These are phyloP conservation scores for Drosophila sordidula DNA, from an alignment of 2,888 invertebrate genomes.

Conservation along the genomic window DNA sequence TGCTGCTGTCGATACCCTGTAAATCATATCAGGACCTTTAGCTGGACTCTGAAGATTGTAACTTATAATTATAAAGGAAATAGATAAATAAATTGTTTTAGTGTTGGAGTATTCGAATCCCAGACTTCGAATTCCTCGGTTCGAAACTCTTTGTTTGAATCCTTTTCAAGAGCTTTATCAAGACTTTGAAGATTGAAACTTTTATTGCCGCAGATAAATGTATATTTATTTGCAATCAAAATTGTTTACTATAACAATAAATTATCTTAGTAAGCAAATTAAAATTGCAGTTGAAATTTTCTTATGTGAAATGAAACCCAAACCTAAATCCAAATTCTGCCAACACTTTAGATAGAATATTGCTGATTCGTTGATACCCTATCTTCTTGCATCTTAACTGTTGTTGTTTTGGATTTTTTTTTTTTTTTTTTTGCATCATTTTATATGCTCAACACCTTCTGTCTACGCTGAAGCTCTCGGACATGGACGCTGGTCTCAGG, in stretches of 20 bases:
- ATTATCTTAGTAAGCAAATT: too few relatives aligned
- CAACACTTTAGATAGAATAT: constrained; percentile 7
- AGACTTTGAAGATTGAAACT: neutral
- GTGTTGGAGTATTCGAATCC: too few relatives aligned
- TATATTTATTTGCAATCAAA: neutral
- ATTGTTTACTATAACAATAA: too few relatives aligned
- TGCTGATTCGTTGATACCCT: constrained; percentile 18
- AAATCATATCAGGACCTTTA: neutral
- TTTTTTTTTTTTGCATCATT: constrained; percentile 44
- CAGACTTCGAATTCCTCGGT: too few relatives aligned
- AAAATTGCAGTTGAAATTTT: too few relatives aligned
- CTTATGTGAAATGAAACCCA: neutral
- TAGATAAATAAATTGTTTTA: too few relatives aligned
- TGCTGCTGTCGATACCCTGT: constrained; percentile 29
- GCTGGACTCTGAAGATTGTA: neutral
- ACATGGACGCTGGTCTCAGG: constrained; percentile 34
- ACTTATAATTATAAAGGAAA: neutral
- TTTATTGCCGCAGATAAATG: neutral
- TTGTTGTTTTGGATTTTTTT: constrained; percentile 1
- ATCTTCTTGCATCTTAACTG: neutral
- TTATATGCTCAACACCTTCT: constrained; percentile 75
- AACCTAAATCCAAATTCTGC: too few relatives aligned
- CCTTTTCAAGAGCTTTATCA: neutral
- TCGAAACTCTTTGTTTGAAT: too few relatives aligned
- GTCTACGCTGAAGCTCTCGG: constrained; percentile 39